Conservation (phyloP, 2,797 vertebrate species). For the Sebastes hopkinsi region DNA sequence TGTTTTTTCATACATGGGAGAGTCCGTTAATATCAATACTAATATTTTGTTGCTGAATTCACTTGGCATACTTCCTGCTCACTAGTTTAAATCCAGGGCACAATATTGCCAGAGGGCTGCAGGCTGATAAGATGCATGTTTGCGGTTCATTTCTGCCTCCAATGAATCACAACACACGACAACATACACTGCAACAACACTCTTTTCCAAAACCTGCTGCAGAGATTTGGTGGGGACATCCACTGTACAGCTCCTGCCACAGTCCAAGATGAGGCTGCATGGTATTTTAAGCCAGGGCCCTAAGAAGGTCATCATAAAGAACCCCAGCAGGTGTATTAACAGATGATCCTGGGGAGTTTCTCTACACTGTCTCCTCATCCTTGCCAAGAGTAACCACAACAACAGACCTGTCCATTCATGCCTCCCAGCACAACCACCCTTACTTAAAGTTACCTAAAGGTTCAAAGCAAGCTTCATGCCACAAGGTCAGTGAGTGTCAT, state of each 20-base stretch:
- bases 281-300: not conserved
- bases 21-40: not conserved
- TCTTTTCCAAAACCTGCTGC: not conserved
- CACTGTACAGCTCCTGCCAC: conserved; percentile 19
- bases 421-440: not conserved
- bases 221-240: conserved; percentile 3
- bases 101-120: conserved; percentile 7
- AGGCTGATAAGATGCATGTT: conserved; percentile 4
- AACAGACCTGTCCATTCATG: not conserved
- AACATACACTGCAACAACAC: conserved; percentile 1
- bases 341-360: not conserved
- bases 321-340: conserved; percentile 3
- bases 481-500: not conserved
- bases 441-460: not conserved
- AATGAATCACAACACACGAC: not conserved
- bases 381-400: not conserved
- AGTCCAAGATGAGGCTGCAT: conserved; percentile 19
- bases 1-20: not conserved
- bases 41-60: not conserved
- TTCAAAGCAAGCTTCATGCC: not conserved
- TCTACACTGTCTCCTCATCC: not conserved
- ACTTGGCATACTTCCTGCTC: conserved; percentile 5
- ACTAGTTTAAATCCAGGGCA: conserved; percentile 33
- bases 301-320: not conserved
- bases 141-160: not conserved